Evolutionary conservation across 2,113 vertebrate species (phyloP), one percentile per base, ranked within the genome.

Genomic region (Hystrix brachyura): DNA sequence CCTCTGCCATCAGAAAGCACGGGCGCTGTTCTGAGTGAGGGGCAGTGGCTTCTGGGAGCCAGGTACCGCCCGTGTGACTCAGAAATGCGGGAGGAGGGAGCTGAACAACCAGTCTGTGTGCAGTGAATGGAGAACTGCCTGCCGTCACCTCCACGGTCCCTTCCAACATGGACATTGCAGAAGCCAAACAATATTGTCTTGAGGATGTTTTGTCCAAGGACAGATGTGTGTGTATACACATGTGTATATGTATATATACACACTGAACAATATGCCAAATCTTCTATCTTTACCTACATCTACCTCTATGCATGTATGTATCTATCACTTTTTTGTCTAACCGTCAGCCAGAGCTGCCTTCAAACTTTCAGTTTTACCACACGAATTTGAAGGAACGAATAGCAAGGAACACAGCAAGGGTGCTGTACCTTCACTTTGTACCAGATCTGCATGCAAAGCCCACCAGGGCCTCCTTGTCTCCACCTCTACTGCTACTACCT

Each of bases 81-180:
- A 32, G 3, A 71, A 55, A 23, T 0, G 60, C 4, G 74, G 46
- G 23, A 65, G 43, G 18, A 62, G n/a, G 8, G 55, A 64, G 53
- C 0, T 55, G 32, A 78, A 60, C 3, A 9, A 46, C 32, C 3
- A 7, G 38, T 27, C 43, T 0, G 1, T 1, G 13, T 21, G n/a
- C n/a, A 14, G n/a, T 0, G 11, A 38, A 55, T 2, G 15, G 46
- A 59, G 19, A 46, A 48, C 12, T 27, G 46, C 9, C n/a, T 51
- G 34, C 1, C 0, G n/a, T 59, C 8, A 8, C 34, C 51, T 62
- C 12, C 0, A 32, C 0, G 48, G 76, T 74, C 12, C 55, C 81
- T 46, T n/a, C 29, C 3, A 48, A 32, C 7, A 32, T 1, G 1
- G 27, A 12, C 67, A 46, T 72, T 74, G 62, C 38, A 83, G 91